These are phyloP conservation scores for Porites cylindrica DNA, from an alignment of 92 coral and sea anemone genomes.

Conservation along the genomic window DNA sequence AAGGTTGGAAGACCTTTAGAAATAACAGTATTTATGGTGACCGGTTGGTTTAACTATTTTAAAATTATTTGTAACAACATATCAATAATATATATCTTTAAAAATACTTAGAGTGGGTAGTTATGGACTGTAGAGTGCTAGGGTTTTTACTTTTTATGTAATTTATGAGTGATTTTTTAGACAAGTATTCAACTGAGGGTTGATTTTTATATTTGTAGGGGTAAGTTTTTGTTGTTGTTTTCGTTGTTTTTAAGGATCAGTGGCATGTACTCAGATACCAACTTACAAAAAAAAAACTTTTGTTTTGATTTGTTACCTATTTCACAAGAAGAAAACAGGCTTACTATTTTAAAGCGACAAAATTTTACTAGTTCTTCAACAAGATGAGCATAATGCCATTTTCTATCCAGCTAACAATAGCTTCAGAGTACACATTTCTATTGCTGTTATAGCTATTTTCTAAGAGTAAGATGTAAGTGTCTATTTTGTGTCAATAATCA, in stretches of 20 bases:
- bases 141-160: neutral
- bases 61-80: slow-evolving; percentile 30
- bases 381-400: neutral
- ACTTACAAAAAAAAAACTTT: too few species aligned
- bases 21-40: slow-evolving; percentile 37
- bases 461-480: slow-evolving; percentile 1
- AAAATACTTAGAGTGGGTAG: neutral
- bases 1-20: neutral
- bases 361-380: too few species aligned
- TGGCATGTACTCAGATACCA: too few species aligned
- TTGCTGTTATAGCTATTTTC: neutral
- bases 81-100: slow-evolving; percentile 3
- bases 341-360: too few species aligned
- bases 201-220: neutral
- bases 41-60: slow-evolving; percentile 30
- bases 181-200: neutral
- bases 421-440: neutral
- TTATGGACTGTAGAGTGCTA: neutral
- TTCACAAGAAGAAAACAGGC: too few species aligned
- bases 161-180: slow-evolving; percentile 7
- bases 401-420: neutral
- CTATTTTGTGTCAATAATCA: neutral
- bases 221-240: neutral
- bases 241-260: neutral
- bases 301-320: too few species aligned